Conservation (phyloP, 2,888 invertebrate genomes). For the Entomobrya proxima region DNA sequence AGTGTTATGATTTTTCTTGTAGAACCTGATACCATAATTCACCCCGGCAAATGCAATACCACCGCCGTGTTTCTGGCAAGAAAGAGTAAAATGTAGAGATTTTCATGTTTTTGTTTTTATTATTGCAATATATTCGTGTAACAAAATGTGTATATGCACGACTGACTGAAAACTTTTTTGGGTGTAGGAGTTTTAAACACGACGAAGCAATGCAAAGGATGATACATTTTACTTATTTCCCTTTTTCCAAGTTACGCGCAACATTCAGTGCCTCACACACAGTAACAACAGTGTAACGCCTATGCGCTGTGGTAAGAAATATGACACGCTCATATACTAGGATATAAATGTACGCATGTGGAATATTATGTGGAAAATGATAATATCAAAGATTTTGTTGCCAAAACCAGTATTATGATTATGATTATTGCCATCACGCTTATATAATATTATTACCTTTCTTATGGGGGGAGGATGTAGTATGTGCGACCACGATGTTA, state of each 20-base stretch:
- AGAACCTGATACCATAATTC: no score
- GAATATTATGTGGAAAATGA: conserved; percentile 54
- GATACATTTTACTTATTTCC: background rate
- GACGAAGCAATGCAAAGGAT: conserved; percentile 3
- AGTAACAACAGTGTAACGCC: conserved; percentile 16
- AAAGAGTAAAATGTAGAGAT: no score
- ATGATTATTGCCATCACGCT: conserved; percentile 67
- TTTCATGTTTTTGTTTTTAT: conserved; percentile 13
- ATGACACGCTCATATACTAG: background rate
- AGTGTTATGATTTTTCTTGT: background rate
- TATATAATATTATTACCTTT: conserved; percentile 62
- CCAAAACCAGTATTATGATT: conserved; percentile 69
- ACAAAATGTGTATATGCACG: background rate
- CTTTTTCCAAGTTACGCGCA: background rate
- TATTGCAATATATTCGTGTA: no score
- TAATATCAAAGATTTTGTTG: conserved; percentile 65
- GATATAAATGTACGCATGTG: conserved; percentile 12
- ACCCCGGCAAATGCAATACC: no score
- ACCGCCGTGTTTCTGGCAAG: no score
- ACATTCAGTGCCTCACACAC: conserved; percentile 25
- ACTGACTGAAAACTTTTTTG: background rate
- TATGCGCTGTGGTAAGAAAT: background rate
- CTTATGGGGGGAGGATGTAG: background rate
- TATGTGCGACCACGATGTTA: conserved; percentile 13
- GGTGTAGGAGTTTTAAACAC: conserved; percentile 33